Evolutionary conservation across 2,113 vertebrate species (phyloP).

Genomic region (Tragelaphus strepsiceros): DNA sequence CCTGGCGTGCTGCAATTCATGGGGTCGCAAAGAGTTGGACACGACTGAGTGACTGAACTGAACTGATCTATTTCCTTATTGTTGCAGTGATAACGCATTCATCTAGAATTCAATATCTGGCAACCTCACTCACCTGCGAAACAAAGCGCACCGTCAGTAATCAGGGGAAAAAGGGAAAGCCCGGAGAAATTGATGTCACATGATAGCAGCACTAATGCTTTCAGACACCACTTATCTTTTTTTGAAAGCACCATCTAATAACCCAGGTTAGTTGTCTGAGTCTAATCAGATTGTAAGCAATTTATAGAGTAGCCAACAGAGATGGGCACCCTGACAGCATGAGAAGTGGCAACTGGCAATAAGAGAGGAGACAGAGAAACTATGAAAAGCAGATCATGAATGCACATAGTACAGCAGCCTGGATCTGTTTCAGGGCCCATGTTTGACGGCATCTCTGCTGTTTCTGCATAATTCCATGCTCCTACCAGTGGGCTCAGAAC

Average conservation of each 20-base stretch:
- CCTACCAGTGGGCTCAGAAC: not conserved
- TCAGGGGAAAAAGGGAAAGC: not conserved
- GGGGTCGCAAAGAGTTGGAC: no score
- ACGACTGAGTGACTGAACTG: no score
- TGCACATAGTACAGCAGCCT: not conserved
- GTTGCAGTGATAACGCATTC: not conserved
- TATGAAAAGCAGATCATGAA: not conserved
- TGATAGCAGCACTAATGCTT: not conserved
- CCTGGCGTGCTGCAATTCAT: no score
- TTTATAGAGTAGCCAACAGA: not conserved
- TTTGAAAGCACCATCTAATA: not conserved
- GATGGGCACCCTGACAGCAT: not conserved
- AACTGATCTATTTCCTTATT: not conserved
- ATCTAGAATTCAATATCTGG: not conserved
- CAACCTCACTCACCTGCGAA: not conserved
- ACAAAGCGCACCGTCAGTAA: not conserved
- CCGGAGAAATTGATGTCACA: not conserved
- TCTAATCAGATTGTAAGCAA: not conserved
- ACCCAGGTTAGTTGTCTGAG: not conserved
- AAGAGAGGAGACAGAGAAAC: not conserved
- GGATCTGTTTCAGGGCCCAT: not conserved
- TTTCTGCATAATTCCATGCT: not conserved
- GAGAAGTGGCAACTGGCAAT: not conserved
- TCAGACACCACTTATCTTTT: not conserved
- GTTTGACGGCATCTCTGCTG: not conserved